Evolutionary conservation across 2,888 invertebrate genomes (phyloP), one percentile per base, ranked within the genome.

Genomic region (Leucophora obtusa): DNA sequence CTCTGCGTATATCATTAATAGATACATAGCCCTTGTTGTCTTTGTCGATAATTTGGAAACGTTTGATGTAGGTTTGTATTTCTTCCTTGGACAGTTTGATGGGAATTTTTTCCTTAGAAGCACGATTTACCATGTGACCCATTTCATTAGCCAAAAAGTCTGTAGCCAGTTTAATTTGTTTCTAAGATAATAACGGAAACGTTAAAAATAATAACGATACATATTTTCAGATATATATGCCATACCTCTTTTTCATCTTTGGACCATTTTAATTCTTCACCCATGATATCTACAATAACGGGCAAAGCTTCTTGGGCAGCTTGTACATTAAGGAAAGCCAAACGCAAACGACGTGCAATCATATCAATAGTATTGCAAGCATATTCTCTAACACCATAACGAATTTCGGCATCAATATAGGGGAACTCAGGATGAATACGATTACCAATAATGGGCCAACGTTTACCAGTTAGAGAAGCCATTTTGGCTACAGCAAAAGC

Each of bases 21-120:
- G 99, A 98, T 79, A 99, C 98, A 91, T 96, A 99, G 85, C 99
- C 99, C 91, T 99, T 99, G 87, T 96, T 94, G 87, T 98, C 98
- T 86, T 94, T 95, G 92, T 99, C 99, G 84, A 99, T 96, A 85
- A 96, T 93, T 90, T 97, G 95, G 94, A 99, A 99, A 77, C 98
- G 93, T 88, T 97, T 97, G 86, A 97, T 96, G 91, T 98, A 98
- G 9, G 94, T 92, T 90, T 97, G 96, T 86, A 98, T 96, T 91
- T 99, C 99, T 79, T 97, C 97, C 90, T 96, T 96, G 84, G 95
- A 96, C 66, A 99, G 93, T 91, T 97, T 97, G 86, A 98, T 96
- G 1, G 97, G 97, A 83, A 96, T 94, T 90, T 96, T 96, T 89
- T 95, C 96, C 87, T 94, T 93, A 69, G 96, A 95, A 35, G 95